Evolutionary conservation across 2,888 invertebrate species (phyloP), one percentile per base, ranked within the genome.

Genomic region (Hemistola chrysoprasaria): DNA sequence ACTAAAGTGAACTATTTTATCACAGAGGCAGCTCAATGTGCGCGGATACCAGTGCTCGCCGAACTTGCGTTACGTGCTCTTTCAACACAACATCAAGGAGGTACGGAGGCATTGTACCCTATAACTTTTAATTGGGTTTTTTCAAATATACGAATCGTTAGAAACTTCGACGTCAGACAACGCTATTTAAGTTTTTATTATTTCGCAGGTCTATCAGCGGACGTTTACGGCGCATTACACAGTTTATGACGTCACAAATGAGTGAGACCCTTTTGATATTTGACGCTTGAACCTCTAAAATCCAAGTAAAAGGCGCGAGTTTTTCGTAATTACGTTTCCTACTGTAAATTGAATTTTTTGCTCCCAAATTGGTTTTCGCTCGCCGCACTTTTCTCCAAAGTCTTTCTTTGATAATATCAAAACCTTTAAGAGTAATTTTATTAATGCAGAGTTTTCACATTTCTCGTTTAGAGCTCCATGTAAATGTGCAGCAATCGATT

Each of bases 211-310:
- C 79, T 95, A 94, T 87, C 92, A 94, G 80, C 92, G 95, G 90
- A 95, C 95, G 56, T 95, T 93, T 90, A 95, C 95, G 68, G 95
- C 96, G 65, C 94, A 94, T 84, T 96, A 96, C 90, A 96, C 96
- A 63, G 94, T 96, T 81, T 96, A 96, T 90, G 96, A 96, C 90
- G 95, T 96, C 83, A 93, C 93, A 74, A 96, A 96, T 87, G 96
- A 96, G 95, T 95, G 79, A 93, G 95, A 93, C 75, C 52, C 60
- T 56, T 63, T 66, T 70, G 61, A 65, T 63, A 64, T 71, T 66
- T 71, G 56, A 58, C 56, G 53, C 56, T 58, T 58, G 33, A 61
- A 56, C 55, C 33, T 59, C 51, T 55, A 64, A 65, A 65, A 68
- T 61, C 55, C 56, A 53, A 51, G 55, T 56, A 57, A 62, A 59